phyloP scores from a whole-genome alignment of 2,113 vertebrate genomes.

The Tachycineta bicolor region DNA sequence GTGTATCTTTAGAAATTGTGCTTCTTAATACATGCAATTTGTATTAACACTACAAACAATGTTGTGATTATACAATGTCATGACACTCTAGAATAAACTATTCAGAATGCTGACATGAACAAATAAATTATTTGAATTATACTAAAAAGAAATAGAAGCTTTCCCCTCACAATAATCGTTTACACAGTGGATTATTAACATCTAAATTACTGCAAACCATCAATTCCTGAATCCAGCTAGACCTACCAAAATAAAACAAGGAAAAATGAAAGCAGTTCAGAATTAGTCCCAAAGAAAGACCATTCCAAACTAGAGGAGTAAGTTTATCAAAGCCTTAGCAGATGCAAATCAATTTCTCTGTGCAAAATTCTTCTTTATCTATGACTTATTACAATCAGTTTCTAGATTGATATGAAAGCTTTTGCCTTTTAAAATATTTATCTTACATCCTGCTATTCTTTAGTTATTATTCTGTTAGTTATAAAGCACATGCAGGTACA shows the following conservation, averaged over 20 bases:
- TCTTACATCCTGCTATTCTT: not conserved
- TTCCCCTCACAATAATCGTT: not conserved
- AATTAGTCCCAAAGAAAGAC: not conserved
- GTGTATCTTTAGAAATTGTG: not conserved
- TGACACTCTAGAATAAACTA: not conserved
- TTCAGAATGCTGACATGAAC: not conserved
- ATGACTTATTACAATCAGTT: not conserved
- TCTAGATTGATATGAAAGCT: not conserved
- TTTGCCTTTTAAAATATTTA: not conserved
- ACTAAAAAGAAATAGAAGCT: not conserved
- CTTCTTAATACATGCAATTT: not conserved
- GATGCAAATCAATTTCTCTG: not conserved
- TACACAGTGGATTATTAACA: not conserved
- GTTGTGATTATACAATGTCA: rapidly evolving
- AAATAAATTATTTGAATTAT: not conserved
- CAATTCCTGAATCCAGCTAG: not conserved
- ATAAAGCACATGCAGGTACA: not conserved
- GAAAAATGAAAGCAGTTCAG: not conserved
- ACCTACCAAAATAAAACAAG: not conserved
- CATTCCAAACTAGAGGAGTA: not conserved
- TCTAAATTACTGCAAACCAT: not conserved
- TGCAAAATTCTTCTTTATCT: not conserved
- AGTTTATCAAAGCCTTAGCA: not conserved
- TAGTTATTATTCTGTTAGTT: not conserved
- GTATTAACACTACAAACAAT: not conserved